Base-by-base conservation (phyloP, 2,888 invertebrate species). In the Girardia tigrina region DNA sequence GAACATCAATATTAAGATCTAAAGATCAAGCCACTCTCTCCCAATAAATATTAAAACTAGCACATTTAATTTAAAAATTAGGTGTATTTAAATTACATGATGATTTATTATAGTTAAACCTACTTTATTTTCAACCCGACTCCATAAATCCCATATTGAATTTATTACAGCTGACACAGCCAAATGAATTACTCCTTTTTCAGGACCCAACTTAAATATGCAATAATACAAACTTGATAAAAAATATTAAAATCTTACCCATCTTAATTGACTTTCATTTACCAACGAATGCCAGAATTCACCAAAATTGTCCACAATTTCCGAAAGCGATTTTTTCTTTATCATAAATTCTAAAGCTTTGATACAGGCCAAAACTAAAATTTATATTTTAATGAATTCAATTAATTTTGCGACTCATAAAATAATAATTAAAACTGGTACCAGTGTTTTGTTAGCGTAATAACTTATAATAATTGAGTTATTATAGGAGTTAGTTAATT, bases 81-180 rank as follows among this genome's bases (percentile, higher is more conserved):
- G 8, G n/a, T n/a, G n/a, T n/a, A n/a, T n/a, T n/a, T n/a, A n/a
- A n/a, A n/a, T n/a, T n/a, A n/a, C n/a, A n/a, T n/a, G n/a, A n/a
- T n/a, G 42, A 20, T 42, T 16, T 16, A 42, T 12, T 16, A 42
- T 42, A 16, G 20, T 42, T 42, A 42, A 6, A 26, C 76, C 0
- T 78, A 83, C 83, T 81, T 92, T 92, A 36, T 88, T 87, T 82
- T 91, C 89, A 8, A 90, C 85, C 80, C 90, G 88, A 0, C 89
- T 92, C 92, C 92, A 92, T 74, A 93, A 85, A 83, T 94, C 94
- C 93, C 93, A 94, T 0, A 93, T 83, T 0, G 91, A 90, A 84
- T 93, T 94, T n/a, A 92, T 85, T 74, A 93, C 88, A 8, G 91
- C 92, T 0, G 91, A 92, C 0, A 89, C 89, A 0, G 92, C 93